A percentile compares a stretch with the other conserved stretches of the same genome.
phyloP scores from a whole-genome alignment of 1,140 invertebrate species.

The Eumaeus atala region DNA sequence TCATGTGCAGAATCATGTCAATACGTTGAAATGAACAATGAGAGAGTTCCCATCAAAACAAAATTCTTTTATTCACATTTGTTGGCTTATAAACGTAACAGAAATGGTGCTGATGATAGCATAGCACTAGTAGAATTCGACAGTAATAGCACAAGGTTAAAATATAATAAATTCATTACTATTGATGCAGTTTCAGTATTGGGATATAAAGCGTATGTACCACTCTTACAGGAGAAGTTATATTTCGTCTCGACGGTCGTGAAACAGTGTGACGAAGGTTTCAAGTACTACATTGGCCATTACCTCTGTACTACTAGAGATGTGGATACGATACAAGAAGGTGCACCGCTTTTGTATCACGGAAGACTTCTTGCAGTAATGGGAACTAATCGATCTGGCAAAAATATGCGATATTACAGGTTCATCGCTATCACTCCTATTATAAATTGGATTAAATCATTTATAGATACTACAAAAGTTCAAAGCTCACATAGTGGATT shows the following conservation, averaged over 20 bases:
- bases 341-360: constrained; percentile 34
- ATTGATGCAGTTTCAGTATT: background rate
- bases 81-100: constrained; percentile 10
- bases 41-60: constrained; percentile 17
- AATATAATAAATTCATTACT: background rate
- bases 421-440: constrained; percentile 30
- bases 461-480: constrained; percentile 8
- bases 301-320: constrained; percentile 31
- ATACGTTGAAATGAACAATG: constrained; percentile 15
- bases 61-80: constrained; percentile 22
- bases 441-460: constrained; percentile 34
- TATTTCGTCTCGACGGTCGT: constrained; percentile 4
- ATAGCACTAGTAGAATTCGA: background rate
- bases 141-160: background rate
- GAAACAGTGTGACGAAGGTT: constrained; percentile 21
- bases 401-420: constrained; percentile 18
- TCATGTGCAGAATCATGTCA: constrained; percentile 35
- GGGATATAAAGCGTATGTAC: background rate
- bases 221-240: background rate
- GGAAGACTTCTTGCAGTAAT: constrained; percentile 29
- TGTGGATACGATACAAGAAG: constrained; percentile 21
- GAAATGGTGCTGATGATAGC: background rate
- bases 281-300: constrained; percentile 18
- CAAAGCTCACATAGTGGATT: no score
- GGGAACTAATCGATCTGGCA: constrained; percentile 18